These are phyloP conservation scores for Poecilus cupreus DNA, from an alignment of 2,888 invertebrate species.

Conservation along the genomic window DNA sequence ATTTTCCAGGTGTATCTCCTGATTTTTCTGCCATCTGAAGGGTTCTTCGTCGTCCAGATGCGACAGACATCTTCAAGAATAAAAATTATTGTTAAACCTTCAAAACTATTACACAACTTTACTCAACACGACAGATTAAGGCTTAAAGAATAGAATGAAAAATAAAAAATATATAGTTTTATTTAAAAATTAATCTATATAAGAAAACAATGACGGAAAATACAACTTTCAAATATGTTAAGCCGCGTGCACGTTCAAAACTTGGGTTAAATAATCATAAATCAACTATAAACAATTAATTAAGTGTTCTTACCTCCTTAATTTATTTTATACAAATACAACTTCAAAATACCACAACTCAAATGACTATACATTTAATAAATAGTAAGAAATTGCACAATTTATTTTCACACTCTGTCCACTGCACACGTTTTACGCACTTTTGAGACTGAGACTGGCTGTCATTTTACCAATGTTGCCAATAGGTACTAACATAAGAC, in stretches of 20 bases:
- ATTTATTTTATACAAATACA: slow-evolving; percentile 16
- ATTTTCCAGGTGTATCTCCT: slow-evolving; percentile 66
- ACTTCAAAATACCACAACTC: neutral
- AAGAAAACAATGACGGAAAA: neutral
- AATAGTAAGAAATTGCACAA: neutral
- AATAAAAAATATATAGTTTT: neutral
- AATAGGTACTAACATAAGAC: neutral
- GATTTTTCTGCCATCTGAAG: slow-evolving; percentile 63
- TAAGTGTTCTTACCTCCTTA: neutral
- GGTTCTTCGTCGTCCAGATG: slow-evolving; percentile 69
- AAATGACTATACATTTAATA: slow-evolving; percentile 11
- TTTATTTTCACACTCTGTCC: neutral
- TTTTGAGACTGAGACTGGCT: neutral
- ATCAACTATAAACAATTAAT: neutral
- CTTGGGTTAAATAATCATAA: neutral
- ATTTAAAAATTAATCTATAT: neutral
- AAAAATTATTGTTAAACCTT: too few relatives aligned
- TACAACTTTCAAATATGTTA: neutral
- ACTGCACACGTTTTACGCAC: neutral
- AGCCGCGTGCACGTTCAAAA: slow-evolving; percentile 1
- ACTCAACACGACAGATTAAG: neutral
- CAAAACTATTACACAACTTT: slow-evolving; percentile 6
- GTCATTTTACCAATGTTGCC: slow-evolving; percentile 5
- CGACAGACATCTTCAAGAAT: slow-evolving; percentile 68
- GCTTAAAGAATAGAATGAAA: neutral